phyloP scores from a whole-genome alignment of 64 coral and sea anemone genomes.

The Pachyseris speciosa region DNA sequence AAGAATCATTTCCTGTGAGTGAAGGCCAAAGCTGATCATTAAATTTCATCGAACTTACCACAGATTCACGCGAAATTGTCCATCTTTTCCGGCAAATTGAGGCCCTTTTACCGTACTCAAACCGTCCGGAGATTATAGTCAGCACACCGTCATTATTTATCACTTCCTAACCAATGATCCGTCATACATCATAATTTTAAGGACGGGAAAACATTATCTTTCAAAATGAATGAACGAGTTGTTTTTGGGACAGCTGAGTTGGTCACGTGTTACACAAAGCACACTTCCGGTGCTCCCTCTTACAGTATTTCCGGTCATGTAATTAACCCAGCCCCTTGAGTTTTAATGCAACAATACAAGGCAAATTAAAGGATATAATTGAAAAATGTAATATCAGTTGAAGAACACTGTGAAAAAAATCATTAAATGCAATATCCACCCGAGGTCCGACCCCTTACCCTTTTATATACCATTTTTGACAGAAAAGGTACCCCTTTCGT shows the following conservation, averaged over 20 bases:
- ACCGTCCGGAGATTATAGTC: background rate
- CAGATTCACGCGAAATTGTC: background rate
- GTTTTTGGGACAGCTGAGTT: background rate
- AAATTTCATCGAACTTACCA: too few relatives aligned
- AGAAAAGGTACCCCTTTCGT: too few relatives aligned
- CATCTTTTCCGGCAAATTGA: background rate
- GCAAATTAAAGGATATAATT: too few relatives aligned
- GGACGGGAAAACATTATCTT: background rate
- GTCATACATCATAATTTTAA: background rate
- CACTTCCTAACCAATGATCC: background rate
- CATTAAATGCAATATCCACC: too few relatives aligned
- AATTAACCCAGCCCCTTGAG: too few relatives aligned
- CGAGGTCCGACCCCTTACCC: too few relatives aligned
- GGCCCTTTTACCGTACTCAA: background rate
- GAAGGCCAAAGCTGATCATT: too few relatives aligned
- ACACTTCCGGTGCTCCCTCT: background rate
- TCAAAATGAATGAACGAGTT: constrained; percentile 3
- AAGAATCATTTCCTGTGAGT: too few relatives aligned
- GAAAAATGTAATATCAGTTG: too few relatives aligned
- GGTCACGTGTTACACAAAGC: background rate
- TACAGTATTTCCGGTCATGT: background rate
- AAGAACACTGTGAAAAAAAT: too few relatives aligned
- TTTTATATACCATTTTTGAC: too few relatives aligned
- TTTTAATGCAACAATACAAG: too few relatives aligned
- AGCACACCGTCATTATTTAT: background rate